Conservation (phyloP, 1,140 invertebrate species). For the Lepidurus packardi region DNA sequence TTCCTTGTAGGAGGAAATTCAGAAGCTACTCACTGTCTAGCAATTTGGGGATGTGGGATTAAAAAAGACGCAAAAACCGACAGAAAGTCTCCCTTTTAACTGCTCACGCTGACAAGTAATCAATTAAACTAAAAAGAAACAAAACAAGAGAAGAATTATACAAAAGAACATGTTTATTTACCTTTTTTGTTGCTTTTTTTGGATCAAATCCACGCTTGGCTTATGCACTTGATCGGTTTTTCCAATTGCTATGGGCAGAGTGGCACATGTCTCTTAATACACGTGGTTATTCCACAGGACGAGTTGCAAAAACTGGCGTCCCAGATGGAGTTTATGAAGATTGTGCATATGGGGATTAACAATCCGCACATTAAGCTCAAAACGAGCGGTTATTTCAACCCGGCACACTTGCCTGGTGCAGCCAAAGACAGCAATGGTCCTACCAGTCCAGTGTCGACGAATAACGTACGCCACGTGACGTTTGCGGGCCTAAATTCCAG, state of each 20-base stretch:
- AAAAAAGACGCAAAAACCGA: neutral
- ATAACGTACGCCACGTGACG: slow-evolving; percentile 41
- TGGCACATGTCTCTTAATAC: neutral
- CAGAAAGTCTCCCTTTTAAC: neutral
- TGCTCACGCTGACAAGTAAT: neutral
- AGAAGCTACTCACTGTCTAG: slow-evolving; percentile 34
- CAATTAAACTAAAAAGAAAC: slow-evolving; percentile 23
- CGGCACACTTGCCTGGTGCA: slow-evolving; percentile 44
- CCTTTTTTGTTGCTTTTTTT: neutral
- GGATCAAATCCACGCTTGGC: neutral
- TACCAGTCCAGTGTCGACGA: slow-evolving; percentile 42
- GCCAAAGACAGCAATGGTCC: slow-evolving; percentile 38
- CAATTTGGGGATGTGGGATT: neutral
- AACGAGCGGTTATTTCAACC: slow-evolving; percentile 67
- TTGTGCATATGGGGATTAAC: slow-evolving; percentile 85
- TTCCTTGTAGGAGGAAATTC: slow-evolving; percentile 34
- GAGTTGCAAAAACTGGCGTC: slow-evolving; percentile 83
- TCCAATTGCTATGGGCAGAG: neutral
- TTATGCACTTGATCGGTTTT: neutral
- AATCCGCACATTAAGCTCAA: slow-evolving; percentile 80
- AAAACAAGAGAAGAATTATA: slow-evolving; percentile 23
- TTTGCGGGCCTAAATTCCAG: slow-evolving; percentile 40
- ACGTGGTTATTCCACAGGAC: slow-evolving; percentile 53
- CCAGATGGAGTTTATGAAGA: slow-evolving; percentile 88
- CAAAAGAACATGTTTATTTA: neutral